Percentiles rank a stretch among this genome's conserved stretches.
phyloP scores from a whole-genome alignment of 2,113 vertebrate genomes.

The Amblyornis subalaris region DNA sequence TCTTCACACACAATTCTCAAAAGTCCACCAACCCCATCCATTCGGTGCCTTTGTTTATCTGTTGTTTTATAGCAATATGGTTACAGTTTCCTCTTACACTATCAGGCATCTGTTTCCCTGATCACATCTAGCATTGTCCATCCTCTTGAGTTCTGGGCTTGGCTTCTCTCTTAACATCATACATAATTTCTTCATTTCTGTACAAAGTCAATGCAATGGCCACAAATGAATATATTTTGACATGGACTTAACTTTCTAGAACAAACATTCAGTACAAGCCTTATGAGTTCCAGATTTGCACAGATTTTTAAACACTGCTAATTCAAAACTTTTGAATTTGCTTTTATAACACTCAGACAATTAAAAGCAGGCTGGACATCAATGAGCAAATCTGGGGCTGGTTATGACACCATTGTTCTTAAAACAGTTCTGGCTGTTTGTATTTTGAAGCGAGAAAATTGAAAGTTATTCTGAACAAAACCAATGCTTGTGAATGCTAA shows the following conservation, averaged over 20 bases:
- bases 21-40: not conserved
- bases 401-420: conserved; percentile 37
- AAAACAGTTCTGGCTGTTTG: conserved; percentile 11
- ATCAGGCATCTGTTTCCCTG: not conserved
- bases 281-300: conserved; percentile 39
- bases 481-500: not conserved
- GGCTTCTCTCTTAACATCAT: conserved; percentile 3
- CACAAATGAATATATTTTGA: not conserved
- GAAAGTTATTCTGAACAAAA: conserved; percentile 38
- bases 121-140: not conserved
- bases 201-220: not conserved
- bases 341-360: conserved; percentile 31
- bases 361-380: conserved; percentile 47
- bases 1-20: not conserved
- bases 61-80: conserved; percentile 21
- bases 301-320: conserved; percentile 15
- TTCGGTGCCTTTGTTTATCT: not conserved
- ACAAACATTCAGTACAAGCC: not conserved
- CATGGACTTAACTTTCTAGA: not conserved
- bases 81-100: conserved; percentile 32
- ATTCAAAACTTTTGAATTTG: conserved; percentile 49
- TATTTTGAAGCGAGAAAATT: conserved; percentile 44
- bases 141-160: not conserved
- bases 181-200: not conserved
- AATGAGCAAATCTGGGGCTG: conserved; percentile 26